phyloP scores from a whole-genome alignment of 2,113 vertebrate genomes.

The Diglossa brunneiventris region DNA sequence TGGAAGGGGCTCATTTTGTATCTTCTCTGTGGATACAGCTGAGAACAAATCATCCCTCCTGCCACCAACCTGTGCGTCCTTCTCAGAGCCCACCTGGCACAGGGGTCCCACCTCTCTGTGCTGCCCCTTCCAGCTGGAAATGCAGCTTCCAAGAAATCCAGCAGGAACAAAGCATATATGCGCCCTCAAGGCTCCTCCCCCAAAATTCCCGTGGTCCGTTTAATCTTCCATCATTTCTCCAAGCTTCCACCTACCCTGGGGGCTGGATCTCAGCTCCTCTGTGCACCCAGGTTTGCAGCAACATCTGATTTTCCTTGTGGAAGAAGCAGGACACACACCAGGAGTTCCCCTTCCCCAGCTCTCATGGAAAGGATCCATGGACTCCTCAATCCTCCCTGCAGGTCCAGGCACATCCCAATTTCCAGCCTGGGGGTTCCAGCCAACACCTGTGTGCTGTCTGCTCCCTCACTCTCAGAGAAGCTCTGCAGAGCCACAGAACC shows the following conservation, averaged over 20 bases:
- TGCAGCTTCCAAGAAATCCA: neutral
- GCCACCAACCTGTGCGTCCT: neutral
- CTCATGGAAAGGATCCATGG: too few species aligned
- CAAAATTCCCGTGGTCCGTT: neutral
- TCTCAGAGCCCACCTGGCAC: fast-evolving
- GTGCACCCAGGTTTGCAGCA: neutral
- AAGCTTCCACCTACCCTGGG: neutral
- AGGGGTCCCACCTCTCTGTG: fast-evolving
- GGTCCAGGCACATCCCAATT: neutral
- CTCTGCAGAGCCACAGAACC: neutral
- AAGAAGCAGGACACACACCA: neutral
- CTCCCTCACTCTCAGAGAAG: neutral
- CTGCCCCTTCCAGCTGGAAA: neutral
- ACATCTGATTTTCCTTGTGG: neutral
- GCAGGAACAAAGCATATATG: neutral
- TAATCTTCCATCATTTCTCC: neutral
- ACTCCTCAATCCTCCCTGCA: neutral
- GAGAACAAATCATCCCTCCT: neutral
- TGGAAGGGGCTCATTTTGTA: neutral
- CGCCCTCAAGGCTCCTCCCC: neutral
- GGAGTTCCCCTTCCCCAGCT: neutral
- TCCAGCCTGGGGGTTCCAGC: neutral
- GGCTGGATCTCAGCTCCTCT: neutral
- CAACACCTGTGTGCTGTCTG: neutral
- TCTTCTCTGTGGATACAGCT: too few species aligned